A percentile compares a stretch with the other conserved stretches of the same genome.
Conservation (phyloP, 1,140 invertebrate species). For the Danaus plexippus region DNA sequence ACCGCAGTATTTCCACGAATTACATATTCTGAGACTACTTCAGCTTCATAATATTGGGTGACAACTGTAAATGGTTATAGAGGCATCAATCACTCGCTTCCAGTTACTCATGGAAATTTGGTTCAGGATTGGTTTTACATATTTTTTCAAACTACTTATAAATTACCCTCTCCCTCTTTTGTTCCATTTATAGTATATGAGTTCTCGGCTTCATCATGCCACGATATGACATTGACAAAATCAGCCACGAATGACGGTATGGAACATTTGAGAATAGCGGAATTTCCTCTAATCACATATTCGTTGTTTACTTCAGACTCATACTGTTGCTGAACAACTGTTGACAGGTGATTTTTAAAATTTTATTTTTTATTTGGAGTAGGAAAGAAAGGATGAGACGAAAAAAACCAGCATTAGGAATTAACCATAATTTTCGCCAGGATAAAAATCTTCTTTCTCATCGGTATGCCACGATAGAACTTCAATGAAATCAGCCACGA, state of each 20-base stretch:
- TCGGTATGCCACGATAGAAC: slow-evolving; percentile 91
- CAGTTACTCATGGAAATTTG: slow-evolving; percentile 12
- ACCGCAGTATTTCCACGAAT: slow-evolving; percentile 94
- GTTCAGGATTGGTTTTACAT: slow-evolving; percentile 14
- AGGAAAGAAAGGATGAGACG: slow-evolving; percentile 19
- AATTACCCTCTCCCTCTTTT: slow-evolving; percentile 73
- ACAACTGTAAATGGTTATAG: slow-evolving; percentile 79
- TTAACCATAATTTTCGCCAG: slow-evolving; percentile 78
- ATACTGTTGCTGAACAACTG: slow-evolving; percentile 90
- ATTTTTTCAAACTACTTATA: slow-evolving; percentile 10
- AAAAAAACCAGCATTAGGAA: slow-evolving; percentile 24
- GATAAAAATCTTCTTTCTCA: slow-evolving; percentile 78
- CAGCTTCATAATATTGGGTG: slow-evolving; percentile 90
- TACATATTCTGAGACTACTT: slow-evolving; percentile 93
- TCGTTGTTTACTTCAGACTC: slow-evolving; percentile 92
- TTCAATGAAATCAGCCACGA: slow-evolving; percentile 91
- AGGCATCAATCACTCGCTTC: background rate
- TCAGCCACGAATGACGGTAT: slow-evolving; percentile 94
- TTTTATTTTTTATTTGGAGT: slow-evolving; percentile 19
- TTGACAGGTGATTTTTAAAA: slow-evolving; percentile 9
- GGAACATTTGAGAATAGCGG: slow-evolving; percentile 91
- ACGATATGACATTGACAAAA: slow-evolving; percentile 90
- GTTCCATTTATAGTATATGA: slow-evolving; percentile 74
- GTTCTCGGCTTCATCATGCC: slow-evolving; percentile 84
- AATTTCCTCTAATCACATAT: slow-evolving; percentile 92